Evolutionary conservation across 2,113 vertebrate genomes (phyloP).

Genomic region (Zootoca vivipara): DNA sequence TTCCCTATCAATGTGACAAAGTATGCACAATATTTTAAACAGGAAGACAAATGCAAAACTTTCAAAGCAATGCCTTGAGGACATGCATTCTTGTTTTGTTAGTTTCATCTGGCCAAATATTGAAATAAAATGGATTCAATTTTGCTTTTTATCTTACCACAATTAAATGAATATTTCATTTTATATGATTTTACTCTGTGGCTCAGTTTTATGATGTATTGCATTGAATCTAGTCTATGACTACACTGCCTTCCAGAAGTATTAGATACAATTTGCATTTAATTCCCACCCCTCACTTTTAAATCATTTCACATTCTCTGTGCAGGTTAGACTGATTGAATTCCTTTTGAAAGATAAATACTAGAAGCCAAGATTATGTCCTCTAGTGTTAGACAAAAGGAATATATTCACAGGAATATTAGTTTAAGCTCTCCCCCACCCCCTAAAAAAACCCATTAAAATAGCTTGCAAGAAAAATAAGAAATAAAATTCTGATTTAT

Average conservation of each 20-base stretch:
- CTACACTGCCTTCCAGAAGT: slow-evolving; percentile 23
- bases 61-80: neutral
- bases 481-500: slow-evolving; percentile 25
- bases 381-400: slow-evolving; percentile 50
- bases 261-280: slow-evolving; percentile 48
- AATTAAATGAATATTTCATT: slow-evolving; percentile 28
- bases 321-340: slow-evolving; percentile 39
- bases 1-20: neutral
- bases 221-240: slow-evolving; percentile 2
- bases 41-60: neutral
- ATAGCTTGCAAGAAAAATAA: slow-evolving; percentile 21
- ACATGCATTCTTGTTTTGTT: neutral
- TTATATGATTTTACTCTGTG: neutral
- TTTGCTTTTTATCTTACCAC: neutral
- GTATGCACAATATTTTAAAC: neutral
- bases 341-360: slow-evolving; percentile 54
- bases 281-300: neutral
- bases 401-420: slow-evolving; percentile 31
- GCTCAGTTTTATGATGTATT: neutral
- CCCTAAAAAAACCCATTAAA: slow-evolving; percentile 31
- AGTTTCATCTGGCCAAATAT: slow-evolving; percentile 10
- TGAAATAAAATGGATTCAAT: slow-evolving; percentile 6
- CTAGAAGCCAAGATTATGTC: slow-evolving; percentile 30
- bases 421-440: neutral
- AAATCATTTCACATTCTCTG: slow-evolving; percentile 40